A percentile compares a stretch with the other conserved stretches of the same genome.
Evolutionary conservation across 2,888 invertebrate species (phyloP).

Genomic region (Coecobrya sp.): DNA sequence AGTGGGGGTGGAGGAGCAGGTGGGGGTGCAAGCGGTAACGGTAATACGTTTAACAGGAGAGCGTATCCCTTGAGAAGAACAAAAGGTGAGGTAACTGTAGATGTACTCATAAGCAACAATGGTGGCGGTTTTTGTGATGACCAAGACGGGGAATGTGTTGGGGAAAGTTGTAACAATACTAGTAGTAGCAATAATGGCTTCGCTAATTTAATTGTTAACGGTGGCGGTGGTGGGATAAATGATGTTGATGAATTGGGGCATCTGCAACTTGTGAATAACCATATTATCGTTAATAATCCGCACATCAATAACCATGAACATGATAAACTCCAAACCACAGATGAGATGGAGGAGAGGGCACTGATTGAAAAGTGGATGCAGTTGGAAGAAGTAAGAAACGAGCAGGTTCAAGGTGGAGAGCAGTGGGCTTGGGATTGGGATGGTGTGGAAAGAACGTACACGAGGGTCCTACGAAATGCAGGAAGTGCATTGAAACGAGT

Average conservation of each 20-base stretch:
- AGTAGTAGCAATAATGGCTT: conserved; percentile 49
- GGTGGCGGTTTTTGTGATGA: conserved; percentile 50
- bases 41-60: conserved; percentile 62
- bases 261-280: conserved; percentile 41
- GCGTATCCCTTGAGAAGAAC: conserved; percentile 77
- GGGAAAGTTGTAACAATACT: conserved; percentile 39
- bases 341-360: conserved; percentile 82
- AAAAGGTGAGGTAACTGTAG: conserved; percentile 79
- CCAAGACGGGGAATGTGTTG: neutral
- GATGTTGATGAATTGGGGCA: conserved; percentile 36
- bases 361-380: conserved; percentile 86
- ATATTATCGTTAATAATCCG: neutral
- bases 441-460: conserved; percentile 82
- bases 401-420: conserved; percentile 80
- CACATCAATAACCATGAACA: conserved; percentile 49
- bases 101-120: conserved; percentile 60
- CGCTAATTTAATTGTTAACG: conserved; percentile 34
- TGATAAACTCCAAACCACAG: conserved; percentile 62
- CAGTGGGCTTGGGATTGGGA: conserved; percentile 86
- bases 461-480: conserved; percentile 58
- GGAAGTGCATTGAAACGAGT: neutral
- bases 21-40: conserved; percentile 16
- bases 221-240: conserved; percentile 32
- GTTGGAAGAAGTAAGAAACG: conserved; percentile 85
- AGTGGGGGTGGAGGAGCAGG: conserved; percentile 36